Evolutionary conservation across 2,797 vertebrate species (phyloP).

Genomic region (Periparus ater): DNA sequence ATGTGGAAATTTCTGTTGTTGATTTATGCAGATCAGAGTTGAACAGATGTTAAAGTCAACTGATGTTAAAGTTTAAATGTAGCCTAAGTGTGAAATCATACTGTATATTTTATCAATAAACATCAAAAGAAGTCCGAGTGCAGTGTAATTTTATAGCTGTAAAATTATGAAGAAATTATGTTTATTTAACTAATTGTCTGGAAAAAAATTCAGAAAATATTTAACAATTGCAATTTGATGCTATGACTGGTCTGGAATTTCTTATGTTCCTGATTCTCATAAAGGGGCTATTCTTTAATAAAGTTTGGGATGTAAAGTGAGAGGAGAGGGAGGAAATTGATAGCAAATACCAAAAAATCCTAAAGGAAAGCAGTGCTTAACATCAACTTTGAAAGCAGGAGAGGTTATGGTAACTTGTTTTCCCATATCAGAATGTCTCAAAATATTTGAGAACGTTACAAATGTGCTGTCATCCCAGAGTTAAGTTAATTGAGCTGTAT

Average conservation of each 20-base stretch:
- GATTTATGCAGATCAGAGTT: neutral
- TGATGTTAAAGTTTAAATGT: neutral
- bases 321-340: neutral
- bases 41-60: neutral
- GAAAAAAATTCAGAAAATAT: neutral
- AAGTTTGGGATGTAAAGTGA: neutral
- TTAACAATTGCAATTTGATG: neutral
- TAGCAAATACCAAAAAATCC: neutral
- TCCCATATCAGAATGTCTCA: neutral
- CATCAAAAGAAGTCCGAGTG: neutral
- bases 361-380: neutral
- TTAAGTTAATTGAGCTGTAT: conserved; percentile 21
- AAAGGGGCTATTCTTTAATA: neutral
- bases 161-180: neutral
- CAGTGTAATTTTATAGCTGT: neutral
- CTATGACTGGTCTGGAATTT: neutral
- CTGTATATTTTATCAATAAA: neutral
- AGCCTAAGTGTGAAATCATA: neutral
- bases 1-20: neutral
- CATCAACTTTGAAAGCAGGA: neutral
- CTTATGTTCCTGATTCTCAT: neutral
- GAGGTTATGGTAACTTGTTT: neutral
- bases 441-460: conserved; percentile 3
- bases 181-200: neutral
- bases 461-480: neutral